Evolutionary conservation across 2,888 invertebrate genomes (phyloP), one percentile per base, ranked within the genome.

Genomic region (Thereva unica): DNA sequence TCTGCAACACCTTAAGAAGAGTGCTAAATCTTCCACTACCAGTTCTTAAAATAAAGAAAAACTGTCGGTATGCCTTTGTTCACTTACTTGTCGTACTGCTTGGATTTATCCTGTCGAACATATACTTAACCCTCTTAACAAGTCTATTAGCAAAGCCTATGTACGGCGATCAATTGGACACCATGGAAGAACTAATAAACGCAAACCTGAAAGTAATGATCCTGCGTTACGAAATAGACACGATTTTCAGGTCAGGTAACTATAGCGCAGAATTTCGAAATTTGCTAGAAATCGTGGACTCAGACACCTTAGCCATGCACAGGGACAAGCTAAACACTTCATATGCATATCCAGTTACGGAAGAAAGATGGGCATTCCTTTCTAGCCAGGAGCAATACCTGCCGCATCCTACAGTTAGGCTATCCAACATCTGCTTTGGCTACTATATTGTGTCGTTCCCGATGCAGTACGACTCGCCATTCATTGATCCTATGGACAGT

Each of bases 101-200:
- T 10, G 73, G 74, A 3, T 76, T 76, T 55, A 74, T 76, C 57
- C 56, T 76, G 9, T 72, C 73, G 3, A 76, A 75, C 67, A 59
- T 76, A 23, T 76, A 75, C 66, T 67, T 75, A 40, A 74, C 76
- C 5, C 71, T 69, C 4, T 63, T 75, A 38, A 74, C 75, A 9
- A 75, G 75, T 41, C 75, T 73, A 56, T 63, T 75, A 9, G 71
- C 74, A 4, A 72, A 71, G 5, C 64, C 72, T 0, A 71, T 73
- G 4, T 74, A 73, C 41, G 65, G 71, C 4, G 67, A 64, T 0
- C 73, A 71, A 23, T 66, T 74, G 3, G 54, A 70, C 4, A 72
- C 72, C 0, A 67, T 75, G 4, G 57, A 64, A 0, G 72, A 73
- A 40, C 37, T 76, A 34, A 68, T 74, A 5, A 34, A 63, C 6